Base-by-base conservation (phyloP, 1,140 invertebrate genomes). In the Dufourea novaeangliae region DNA sequence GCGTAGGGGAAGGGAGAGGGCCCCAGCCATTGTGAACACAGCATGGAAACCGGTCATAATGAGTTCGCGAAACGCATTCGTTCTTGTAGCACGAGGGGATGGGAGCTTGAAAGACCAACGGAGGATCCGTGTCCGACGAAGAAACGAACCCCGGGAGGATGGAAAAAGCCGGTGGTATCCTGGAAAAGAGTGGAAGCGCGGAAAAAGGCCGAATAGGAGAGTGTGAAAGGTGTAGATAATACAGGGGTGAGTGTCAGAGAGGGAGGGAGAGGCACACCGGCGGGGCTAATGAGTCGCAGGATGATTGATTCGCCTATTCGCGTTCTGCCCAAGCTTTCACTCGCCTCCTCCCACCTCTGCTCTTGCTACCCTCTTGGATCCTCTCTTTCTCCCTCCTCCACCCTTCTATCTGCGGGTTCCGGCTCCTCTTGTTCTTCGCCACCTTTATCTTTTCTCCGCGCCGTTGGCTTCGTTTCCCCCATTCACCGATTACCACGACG, bases 241-340 rank as follows among this genome's bases (percentile, higher is more conserved):
- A 34, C 32, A 46, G 75, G 32, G 41, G 70, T n/a, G n/a, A n/a
- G 76, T 71, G 75, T 72, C 63, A 76, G 63, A 62, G 69, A 79
- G 72, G 82, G 83, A 75, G 79, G 71, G 6, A 4, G 73, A 81
- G 78, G 79, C 68, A 75, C 86, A 85, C 82, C 84, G 82, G 67
- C 77, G 80, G 83, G 80, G 88, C 86, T 92, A 92, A 92, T 91
- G 90, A 92, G 87, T 91, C 88, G 88, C 89, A 80, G 87, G 86
- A 91, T 91, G 91, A 92, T 90, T 90, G 89, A 90, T 90, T 90
- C 87, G 82, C 88, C 81, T 87, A 86, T 88, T 84, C 85, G 80
- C 84, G 82, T 73, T 86, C 80, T 76, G 83, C 79, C 82, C 79
- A 78, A 69, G 67, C 89, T 90, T 90, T 90, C 87, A 89, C 88